Base-by-base conservation (phyloP, 2,888 invertebrate genomes). In the Stenolophus ochropezus region DNA sequence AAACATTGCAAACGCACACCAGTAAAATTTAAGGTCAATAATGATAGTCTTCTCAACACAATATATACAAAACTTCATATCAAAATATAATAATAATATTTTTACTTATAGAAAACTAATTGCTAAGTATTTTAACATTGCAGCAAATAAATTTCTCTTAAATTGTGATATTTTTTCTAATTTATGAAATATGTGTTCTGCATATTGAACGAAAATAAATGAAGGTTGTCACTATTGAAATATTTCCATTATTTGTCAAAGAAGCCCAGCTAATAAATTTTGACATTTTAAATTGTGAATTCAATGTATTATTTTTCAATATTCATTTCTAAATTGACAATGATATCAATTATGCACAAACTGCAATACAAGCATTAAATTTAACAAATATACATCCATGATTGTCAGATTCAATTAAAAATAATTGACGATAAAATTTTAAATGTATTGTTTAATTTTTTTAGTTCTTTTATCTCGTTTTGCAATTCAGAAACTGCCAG, bases 351-450 rank as follows among this genome's bases (percentile, higher is more conserved):
- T 61, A 61, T 27, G 23, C 1, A 11, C 61, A 61, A 56, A 61
- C 23, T 61, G 23, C 14, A 14, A 2, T 11, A n/a, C 11, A 56
- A 56, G 56, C 56, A 56, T 4, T 61, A 61, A 61, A 61, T 27
- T 6, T n/a, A 61, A 61, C 25, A 61, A 27, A 61, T n/a, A 61
- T 27, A 61, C 23, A 61, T 61, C 23, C 25, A 21, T 61, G 21
- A 8, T 14, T 61, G 14, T 61, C 61, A 25, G 5, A 16, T 61
- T 25, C 25, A 61, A 61, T 61, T 61, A 25, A 61, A 61, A 61
- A 27, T 61, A 27, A 61, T 61, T 61, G 61, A 61, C 18, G 53
- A 56, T 11, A 56, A 56, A 56, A 56, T 56, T 21, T 56, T 8
- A 53, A 23, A 18, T 23, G 4, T 21, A 23, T 58, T 25, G 20